These are phyloP conservation scores for Siphonodentalium dalli DNA, from an alignment of 2,888 invertebrate species.

Conservation along the genomic window DNA sequence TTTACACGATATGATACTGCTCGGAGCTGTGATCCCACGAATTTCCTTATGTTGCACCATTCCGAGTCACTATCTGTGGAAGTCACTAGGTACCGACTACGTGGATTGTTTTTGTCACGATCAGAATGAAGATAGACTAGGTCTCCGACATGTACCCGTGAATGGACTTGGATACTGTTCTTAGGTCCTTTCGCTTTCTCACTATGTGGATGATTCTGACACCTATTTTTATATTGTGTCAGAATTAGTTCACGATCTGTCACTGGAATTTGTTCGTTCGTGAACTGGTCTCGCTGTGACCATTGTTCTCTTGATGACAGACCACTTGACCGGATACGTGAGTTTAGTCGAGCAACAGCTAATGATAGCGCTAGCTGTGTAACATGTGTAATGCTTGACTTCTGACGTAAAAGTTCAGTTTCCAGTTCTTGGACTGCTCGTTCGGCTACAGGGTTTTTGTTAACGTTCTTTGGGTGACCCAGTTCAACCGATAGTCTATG, in stretches of 20 bases:
- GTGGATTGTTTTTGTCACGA: constrained; percentile 16
- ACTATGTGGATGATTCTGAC: constrained; percentile 28
- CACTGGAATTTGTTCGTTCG: constrained; percentile 27
- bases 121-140: constrained; percentile 27
- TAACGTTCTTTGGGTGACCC: constrained; percentile 30
- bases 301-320: constrained; percentile 33
- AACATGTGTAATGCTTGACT: constrained; percentile 21
- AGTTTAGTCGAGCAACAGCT: constrained; percentile 26
- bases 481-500: constrained; percentile 29
- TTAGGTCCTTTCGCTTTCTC: constrained; percentile 26
- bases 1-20: constrained; percentile 27
- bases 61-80: constrained; percentile 12
- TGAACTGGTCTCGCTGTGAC: constrained; percentile 34
- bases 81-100: constrained; percentile 28
- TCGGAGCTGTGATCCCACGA: constrained; percentile 26
- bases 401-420: constrained; percentile 32
- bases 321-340: constrained; percentile 28
- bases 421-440: constrained; percentile 38
- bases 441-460: constrained; percentile 42
- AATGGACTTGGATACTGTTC: background rate
- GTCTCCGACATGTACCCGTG: constrained; percentile 22
- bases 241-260: constrained; percentile 23
- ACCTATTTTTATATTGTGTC: constrained; percentile 19
- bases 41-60: constrained; percentile 31
- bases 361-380: constrained; percentile 8